These are phyloP conservation scores for Anodontia alba DNA, from an alignment of 2,888 invertebrate genomes.

Conservation along the genomic window DNA sequence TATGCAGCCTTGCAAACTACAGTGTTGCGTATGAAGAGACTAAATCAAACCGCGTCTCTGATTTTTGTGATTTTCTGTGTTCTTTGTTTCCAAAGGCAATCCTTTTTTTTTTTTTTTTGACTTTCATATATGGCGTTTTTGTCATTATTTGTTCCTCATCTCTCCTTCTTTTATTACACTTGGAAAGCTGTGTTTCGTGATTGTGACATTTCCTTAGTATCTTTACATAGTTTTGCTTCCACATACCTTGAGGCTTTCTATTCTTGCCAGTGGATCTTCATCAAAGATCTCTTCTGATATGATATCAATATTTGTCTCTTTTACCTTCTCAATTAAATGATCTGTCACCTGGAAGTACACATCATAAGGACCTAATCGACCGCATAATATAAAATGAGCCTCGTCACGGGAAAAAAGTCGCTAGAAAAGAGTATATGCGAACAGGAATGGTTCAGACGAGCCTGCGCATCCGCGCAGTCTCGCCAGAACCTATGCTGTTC, in stretches of 20 bases:
- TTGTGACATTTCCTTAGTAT: no score
- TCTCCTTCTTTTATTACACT: no score
- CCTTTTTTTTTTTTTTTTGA: no score
- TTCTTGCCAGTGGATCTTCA: not conserved
- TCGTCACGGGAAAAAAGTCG: not conserved
- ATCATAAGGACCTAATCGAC: not conserved
- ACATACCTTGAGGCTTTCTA: conserved; percentile 5
- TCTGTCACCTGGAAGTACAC: not conserved
- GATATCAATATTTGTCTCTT: not conserved
- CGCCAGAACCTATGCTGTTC: not conserved
- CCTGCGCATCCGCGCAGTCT: not conserved
- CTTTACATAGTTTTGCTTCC: no score
- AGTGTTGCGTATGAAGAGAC: no score
- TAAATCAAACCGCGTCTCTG: no score
- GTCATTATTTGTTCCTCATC: no score
- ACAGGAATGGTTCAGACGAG: not conserved
- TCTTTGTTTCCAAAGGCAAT: no score
- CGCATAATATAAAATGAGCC: not conserved
- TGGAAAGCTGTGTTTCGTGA: no score
- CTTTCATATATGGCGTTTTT: no score
- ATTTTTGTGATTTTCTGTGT: no score
- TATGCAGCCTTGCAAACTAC: no score
- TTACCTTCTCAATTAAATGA: not conserved
- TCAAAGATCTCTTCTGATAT: conserved; percentile 6
- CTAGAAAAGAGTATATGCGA: not conserved